Percentiles rank a stretch among this genome's conserved stretches.
Conservation (phyloP, 1,140 invertebrate species). For the Ooceraea biroi region DNA sequence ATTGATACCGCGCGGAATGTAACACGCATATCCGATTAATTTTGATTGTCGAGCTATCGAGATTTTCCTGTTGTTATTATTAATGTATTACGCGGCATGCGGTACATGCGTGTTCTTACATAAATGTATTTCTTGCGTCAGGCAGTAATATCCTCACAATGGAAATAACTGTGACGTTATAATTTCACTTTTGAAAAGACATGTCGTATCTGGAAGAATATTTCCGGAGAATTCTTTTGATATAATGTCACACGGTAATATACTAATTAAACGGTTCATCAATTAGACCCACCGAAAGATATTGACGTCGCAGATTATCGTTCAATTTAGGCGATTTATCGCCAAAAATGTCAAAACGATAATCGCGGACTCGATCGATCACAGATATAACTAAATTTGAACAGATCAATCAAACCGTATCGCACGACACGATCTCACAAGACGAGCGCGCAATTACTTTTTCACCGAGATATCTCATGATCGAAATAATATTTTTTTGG, state of each 20-base stretch:
- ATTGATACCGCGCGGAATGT: slow-evolving; percentile 75
- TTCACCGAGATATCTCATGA: slow-evolving; percentile 43
- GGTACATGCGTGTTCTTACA: background rate
- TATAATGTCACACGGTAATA: background rate
- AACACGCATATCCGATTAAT: slow-evolving; percentile 69
- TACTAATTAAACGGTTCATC: background rate
- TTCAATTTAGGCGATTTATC: slow-evolving; percentile 53
- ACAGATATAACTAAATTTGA: slow-evolving; percentile 58
- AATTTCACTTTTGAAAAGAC: background rate
- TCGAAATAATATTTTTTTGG: slow-evolving; percentile 59
- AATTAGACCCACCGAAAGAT: slow-evolving; percentile 33
- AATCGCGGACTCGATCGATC: slow-evolving; percentile 47
- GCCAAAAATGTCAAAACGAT: slow-evolving; percentile 47
- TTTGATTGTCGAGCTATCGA: slow-evolving; percentile 49
- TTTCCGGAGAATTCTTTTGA: background rate
- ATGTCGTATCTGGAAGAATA: too few relatives aligned
- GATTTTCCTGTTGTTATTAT: slow-evolving; percentile 31
- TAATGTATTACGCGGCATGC: slow-evolving; percentile 27
- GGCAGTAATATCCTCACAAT: background rate
- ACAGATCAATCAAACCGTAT: slow-evolving; percentile 66
- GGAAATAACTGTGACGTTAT: background rate
- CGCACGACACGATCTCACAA: slow-evolving; percentile 50
- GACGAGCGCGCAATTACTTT: slow-evolving; percentile 62
- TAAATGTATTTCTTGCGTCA: slow-evolving; percentile 21
- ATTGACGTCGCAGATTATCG: slow-evolving; percentile 16